Percentiles rank a stretch among this genome's conserved stretches.
Conservation (phyloP, 2,888 invertebrate species). For the Eurois occulta region DNA sequence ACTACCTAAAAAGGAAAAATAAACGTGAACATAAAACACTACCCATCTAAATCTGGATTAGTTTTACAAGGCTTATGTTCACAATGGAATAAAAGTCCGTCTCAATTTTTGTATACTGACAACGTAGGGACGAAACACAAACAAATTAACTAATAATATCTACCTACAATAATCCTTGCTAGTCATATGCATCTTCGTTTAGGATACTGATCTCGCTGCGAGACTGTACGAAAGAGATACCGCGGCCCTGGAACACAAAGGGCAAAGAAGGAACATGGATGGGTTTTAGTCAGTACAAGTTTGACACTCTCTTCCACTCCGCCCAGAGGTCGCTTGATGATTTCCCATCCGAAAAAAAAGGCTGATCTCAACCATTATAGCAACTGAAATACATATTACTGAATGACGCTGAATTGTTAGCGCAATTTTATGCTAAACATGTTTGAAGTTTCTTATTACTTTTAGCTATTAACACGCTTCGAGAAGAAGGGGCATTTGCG, state of each 20-base stretch:
- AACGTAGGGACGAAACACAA: neutral
- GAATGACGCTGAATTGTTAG: neutral
- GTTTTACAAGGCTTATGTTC: conserved; percentile 13
- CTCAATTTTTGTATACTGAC: neutral
- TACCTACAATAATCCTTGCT: neutral
- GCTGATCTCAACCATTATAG: neutral
- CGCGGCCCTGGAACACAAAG: no score
- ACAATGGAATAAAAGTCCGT: neutral
- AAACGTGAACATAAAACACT: conserved; percentile 48
- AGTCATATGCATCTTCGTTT: no score
- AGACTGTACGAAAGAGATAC: no score
- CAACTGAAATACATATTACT: neutral
- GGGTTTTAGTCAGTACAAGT: no score
- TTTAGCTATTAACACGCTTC: neutral
- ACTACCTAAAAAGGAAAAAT: conserved; percentile 37
- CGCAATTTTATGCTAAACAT: neutral
- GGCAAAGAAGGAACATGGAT: no score
- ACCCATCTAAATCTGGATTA: conserved; percentile 27
- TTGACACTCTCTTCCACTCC: no score
- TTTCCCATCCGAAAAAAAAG: no score
- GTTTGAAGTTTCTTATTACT: neutral
- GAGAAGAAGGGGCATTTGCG: neutral
- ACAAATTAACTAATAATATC: neutral
- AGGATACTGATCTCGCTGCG: no score
- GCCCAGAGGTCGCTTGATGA: no score